These are phyloP conservation scores for Eucera pruinosa DNA, from an alignment of 2,888 invertebrate species.

Conservation along the genomic window DNA sequence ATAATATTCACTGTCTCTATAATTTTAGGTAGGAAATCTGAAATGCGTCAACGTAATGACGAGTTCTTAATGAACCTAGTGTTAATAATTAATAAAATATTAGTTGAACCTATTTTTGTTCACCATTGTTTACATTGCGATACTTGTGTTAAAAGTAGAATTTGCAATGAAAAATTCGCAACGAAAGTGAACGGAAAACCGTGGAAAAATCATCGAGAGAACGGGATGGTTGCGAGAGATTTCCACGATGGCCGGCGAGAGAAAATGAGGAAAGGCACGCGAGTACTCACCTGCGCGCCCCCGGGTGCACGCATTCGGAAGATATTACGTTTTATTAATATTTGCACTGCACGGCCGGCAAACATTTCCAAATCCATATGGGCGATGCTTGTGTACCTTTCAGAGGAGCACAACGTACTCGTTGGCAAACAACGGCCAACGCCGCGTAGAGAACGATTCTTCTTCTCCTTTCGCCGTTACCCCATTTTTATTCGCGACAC, in stretches of 20 bases:
- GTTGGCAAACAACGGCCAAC: slow-evolving; percentile 46
- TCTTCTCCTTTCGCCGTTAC: slow-evolving; percentile 49
- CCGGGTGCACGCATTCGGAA: slow-evolving; percentile 57
- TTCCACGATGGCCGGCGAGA: not conserved
- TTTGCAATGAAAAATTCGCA: no score
- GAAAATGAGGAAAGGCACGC: slow-evolving; percentile 32
- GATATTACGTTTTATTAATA: slow-evolving; percentile 75
- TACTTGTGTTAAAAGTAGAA: no score
- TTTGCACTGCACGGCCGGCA: slow-evolving; percentile 66
- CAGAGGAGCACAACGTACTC: slow-evolving; percentile 39
- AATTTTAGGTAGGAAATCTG: no score
- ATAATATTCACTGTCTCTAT: no score
- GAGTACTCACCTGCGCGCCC: slow-evolving; percentile 32
- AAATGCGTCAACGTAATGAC: no score
- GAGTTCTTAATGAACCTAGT: no score
- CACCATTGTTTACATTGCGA: no score
- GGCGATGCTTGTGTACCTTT: slow-evolving; percentile 50
- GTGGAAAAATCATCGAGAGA: slow-evolving; percentile 21
- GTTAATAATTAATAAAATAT: no score
- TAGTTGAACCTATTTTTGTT: no score
- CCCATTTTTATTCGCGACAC: slow-evolving; percentile 34
- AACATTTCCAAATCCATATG: slow-evolving; percentile 64
- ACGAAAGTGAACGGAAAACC: no score
- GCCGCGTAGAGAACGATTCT: slow-evolving; percentile 61
- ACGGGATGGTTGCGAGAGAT: no score